phyloP scores from a whole-genome alignment of 2,797 vertebrate genomes.

The Pantherophis alleghaniensis region DNA sequence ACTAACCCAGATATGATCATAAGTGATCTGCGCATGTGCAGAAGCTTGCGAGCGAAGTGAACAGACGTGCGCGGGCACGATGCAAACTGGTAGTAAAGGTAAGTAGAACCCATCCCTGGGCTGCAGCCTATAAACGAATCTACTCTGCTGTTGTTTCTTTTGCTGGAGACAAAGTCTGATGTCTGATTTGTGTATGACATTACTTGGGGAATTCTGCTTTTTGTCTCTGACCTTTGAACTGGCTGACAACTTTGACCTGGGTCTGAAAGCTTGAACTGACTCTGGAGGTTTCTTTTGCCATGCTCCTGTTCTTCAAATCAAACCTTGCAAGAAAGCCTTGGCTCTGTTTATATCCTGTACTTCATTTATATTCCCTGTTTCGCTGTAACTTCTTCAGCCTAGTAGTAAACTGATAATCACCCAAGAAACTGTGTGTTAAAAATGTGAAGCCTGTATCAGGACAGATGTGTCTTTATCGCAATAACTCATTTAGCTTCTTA shows the following conservation, averaged over 20 bases:
- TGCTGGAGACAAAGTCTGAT: neutral
- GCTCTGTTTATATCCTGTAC: neutral
- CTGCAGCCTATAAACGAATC: neutral
- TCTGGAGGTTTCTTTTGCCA: neutral
- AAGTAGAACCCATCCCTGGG: neutral
- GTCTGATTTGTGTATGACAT: neutral
- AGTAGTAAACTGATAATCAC: neutral
- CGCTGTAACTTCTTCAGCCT: neutral
- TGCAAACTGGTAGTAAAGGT: no score
- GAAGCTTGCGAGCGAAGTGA: no score
- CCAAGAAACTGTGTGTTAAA: neutral
- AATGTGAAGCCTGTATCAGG: neutral
- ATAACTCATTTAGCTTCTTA: neutral
- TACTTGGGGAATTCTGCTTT: neutral
- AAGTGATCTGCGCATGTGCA: no score
- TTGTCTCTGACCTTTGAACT: neutral
- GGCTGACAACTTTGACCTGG: neutral
- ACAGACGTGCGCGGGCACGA: no score
- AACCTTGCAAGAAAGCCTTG: neutral
- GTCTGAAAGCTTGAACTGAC: neutral
- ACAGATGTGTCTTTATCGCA: neutral
- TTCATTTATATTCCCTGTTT: neutral
- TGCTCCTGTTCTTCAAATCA: neutral
- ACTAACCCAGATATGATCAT: no score
- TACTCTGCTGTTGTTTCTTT: neutral